Percentiles rank a stretch among this genome's conserved stretches.
phyloP scores from a whole-genome alignment of 2,113 vertebrate genomes.

The Danionella cerebrum region DNA sequence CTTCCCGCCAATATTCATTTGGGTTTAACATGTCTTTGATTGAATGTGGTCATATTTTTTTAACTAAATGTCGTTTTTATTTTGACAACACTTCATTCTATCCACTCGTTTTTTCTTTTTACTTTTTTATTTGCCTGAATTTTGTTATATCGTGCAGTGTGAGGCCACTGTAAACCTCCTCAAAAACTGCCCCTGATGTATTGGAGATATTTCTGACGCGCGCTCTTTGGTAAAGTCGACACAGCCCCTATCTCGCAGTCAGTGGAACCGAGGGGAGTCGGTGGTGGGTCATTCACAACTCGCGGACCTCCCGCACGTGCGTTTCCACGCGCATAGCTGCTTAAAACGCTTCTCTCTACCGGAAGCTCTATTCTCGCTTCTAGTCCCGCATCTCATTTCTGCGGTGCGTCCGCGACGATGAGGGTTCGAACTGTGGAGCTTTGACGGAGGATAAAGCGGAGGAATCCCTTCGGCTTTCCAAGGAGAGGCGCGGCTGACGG shows the following conservation, averaged over 20 bases:
- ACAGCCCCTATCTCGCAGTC: background rate
- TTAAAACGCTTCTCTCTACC: background rate
- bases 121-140: no score
- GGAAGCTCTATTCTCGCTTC: background rate
- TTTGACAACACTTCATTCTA: no score
- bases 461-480: background rate
- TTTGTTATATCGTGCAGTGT: no score
- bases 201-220: no score
- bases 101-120: no score
- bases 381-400: background rate
- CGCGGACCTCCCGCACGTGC: background rate
- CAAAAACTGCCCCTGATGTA: no score
- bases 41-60: no score
- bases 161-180: no score
- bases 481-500: background rate
- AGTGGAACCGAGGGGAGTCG: background rate
- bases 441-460: background rate
- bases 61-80: no score
- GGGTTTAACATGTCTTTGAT: no score
- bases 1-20: no score
- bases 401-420: background rate
- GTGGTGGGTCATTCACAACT: background rate
- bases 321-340: background rate
- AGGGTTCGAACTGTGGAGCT: constrained; percentile 2
- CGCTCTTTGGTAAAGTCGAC: background rate